phyloP scores from a whole-genome alignment of 2,797 vertebrate species.

The Stomatorhinus walkeri region DNA sequence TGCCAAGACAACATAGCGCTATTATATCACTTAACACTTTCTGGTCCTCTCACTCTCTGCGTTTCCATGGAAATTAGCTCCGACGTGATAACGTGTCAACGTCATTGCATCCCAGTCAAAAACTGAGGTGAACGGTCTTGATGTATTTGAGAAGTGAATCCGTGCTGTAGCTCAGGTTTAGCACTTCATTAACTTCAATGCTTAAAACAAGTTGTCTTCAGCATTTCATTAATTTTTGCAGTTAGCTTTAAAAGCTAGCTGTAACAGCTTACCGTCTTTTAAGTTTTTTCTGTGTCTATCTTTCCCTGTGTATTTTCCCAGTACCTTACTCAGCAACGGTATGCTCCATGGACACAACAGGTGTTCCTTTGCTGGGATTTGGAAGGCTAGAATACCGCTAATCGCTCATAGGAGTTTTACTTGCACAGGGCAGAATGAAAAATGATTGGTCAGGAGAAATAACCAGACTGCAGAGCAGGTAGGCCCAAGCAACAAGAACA shows the following conservation, averaged over 20 bases:
- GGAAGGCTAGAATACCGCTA: background rate
- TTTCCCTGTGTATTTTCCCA: background rate
- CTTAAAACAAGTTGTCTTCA: background rate
- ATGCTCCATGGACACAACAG: background rate
- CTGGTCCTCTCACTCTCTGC: background rate
- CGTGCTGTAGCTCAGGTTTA: background rate
- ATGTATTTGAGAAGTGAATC: background rate
- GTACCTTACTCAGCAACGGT: background rate
- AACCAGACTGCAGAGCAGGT: background rate
- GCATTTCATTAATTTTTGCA: background rate
- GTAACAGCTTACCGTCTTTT: background rate
- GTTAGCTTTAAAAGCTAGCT: background rate
- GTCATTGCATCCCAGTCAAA: background rate
- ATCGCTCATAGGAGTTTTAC: background rate
- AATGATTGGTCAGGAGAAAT: background rate
- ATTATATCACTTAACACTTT: slow-evolving; percentile 3
- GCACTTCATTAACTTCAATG: background rate
- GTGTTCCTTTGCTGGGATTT: background rate
- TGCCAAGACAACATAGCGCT: background rate
- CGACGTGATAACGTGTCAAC: background rate
- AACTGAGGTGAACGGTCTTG: slow-evolving; percentile 1
- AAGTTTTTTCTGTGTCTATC: background rate
- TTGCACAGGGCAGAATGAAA: background rate
- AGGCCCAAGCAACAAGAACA: background rate
- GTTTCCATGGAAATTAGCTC: slow-evolving; percentile 10